Percentiles rank a stretch among this genome's conserved stretches.
Conservation (phyloP, 2,113 vertebrate species). For the Aptenodytes patagonicus region DNA sequence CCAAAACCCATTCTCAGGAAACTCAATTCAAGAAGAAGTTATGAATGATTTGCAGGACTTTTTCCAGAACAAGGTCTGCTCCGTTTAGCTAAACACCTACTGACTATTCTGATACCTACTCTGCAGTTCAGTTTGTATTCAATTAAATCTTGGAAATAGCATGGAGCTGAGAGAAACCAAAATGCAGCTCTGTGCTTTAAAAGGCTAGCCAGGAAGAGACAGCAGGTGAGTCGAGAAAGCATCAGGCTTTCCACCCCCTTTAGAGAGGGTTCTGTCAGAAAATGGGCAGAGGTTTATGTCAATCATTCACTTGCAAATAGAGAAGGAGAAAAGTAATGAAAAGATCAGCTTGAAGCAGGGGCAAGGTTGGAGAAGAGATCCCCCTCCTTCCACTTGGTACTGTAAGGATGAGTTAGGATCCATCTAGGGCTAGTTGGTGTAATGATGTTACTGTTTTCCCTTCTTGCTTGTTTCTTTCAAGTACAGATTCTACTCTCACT, state of each 20-base stretch:
- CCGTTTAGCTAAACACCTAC: not conserved
- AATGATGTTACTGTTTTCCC: not conserved
- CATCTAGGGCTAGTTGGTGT: not conserved
- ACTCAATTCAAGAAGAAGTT: not conserved
- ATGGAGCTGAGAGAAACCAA: not conserved
- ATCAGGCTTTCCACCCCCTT: not conserved
- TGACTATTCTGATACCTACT: not conserved
- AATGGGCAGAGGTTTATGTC: not conserved
- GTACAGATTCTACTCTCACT: not conserved
- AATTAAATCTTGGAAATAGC: not conserved
- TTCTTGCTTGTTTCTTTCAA: not conserved
- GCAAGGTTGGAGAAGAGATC: not conserved
- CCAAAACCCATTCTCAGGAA: not conserved
- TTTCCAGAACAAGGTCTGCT: not conserved
- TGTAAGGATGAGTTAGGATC: not conserved
- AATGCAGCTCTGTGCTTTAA: not conserved
- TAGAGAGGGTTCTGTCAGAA: not conserved
- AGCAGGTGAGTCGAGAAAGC: not conserved
- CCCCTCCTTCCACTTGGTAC: not conserved
- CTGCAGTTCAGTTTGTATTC: not conserved
- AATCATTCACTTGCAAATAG: not conserved
- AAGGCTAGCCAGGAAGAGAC: not conserved
- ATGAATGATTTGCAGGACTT: not conserved
- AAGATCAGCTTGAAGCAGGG: not conserved
- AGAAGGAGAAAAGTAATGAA: not conserved